Conservation (phyloP, 1,140 invertebrate species). For the Ooceraea biroi region DNA sequence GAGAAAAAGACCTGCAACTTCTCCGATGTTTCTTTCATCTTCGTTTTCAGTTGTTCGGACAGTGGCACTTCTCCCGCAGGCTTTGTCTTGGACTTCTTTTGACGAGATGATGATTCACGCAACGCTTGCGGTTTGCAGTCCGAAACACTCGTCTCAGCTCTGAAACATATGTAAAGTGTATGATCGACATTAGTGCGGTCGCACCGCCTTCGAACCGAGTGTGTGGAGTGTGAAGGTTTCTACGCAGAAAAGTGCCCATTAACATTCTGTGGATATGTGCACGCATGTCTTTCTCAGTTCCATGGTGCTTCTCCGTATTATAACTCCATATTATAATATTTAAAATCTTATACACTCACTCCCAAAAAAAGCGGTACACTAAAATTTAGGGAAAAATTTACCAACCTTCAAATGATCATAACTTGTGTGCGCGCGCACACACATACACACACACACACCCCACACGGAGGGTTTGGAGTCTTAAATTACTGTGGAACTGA, state of each 20-base stretch:
- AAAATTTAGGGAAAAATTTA: no score
- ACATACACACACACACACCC: no score
- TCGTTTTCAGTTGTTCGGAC: constrained; percentile 45
- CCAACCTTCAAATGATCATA: neutral
- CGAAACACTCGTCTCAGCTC: constrained; percentile 54
- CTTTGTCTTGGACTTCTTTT: constrained; percentile 51
- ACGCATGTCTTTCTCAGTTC: neutral
- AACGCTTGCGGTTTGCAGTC: constrained; percentile 23
- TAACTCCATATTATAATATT: neutral
- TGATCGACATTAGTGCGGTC: constrained; percentile 21
- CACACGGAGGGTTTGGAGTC: no score
- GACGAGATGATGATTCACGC: constrained; percentile 9
- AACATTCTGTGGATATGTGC: neutral
- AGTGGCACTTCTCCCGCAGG: constrained; percentile 1
- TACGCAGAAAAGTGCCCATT: neutral
- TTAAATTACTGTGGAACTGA: no score
- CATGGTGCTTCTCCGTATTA: no score
- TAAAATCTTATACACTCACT: no score
- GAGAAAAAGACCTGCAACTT: constrained; percentile 38
- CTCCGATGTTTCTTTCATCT: constrained; percentile 34
- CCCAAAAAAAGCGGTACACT: no score
- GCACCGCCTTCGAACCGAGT: neutral
- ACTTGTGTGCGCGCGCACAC: no score
- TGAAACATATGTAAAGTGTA: constrained; percentile 43
- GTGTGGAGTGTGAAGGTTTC: neutral